phyloP scores from a whole-genome alignment of 2,797 vertebrate genomes.

The Moxostoma hubbsi region DNA sequence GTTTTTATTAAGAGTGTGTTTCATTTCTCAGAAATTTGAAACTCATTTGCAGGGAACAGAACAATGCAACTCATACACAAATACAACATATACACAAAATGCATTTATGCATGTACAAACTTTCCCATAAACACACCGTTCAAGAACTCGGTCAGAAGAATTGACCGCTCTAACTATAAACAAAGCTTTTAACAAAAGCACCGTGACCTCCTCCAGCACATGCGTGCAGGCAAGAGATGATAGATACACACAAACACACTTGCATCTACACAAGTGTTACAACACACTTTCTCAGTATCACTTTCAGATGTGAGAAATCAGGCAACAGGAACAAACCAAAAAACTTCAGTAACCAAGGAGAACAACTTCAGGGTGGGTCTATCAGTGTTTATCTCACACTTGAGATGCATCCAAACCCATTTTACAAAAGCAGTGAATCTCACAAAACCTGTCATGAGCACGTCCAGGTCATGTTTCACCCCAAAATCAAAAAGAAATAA shows the following conservation, averaged over 20 bases:
- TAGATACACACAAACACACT: not conserved
- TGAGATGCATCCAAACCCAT: too few relatives aligned
- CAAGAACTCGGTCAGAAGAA: constrained; percentile 67
- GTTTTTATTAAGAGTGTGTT: constrained; percentile 20
- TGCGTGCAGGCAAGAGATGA: not conserved
- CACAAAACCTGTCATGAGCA: not conserved
- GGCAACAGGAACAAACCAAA: not conserved
- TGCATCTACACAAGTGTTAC: not conserved
- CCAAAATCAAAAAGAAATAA: constrained; percentile 49
- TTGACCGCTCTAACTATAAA: constrained; percentile 71
- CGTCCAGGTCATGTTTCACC: not conserved
- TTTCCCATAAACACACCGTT: constrained; percentile 1
- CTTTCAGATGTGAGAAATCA: not conserved
- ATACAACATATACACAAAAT: constrained; percentile 8
- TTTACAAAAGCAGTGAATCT: not conserved
- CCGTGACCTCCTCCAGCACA: constrained; percentile 44
- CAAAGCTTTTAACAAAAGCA: constrained; percentile 80
- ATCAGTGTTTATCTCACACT: too few relatives aligned
- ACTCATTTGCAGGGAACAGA: not conserved
- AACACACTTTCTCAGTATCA: not conserved
- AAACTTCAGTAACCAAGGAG: not conserved
- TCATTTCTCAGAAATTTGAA: constrained; percentile 49
- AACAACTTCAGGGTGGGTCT: not conserved
- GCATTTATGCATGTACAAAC: not conserved
- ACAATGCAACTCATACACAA: constrained; percentile 42